A percentile compares a stretch with the other conserved stretches of the same genome.
phyloP scores from a whole-genome alignment of 2,888 invertebrate species.

The Diabrotica balteata region DNA sequence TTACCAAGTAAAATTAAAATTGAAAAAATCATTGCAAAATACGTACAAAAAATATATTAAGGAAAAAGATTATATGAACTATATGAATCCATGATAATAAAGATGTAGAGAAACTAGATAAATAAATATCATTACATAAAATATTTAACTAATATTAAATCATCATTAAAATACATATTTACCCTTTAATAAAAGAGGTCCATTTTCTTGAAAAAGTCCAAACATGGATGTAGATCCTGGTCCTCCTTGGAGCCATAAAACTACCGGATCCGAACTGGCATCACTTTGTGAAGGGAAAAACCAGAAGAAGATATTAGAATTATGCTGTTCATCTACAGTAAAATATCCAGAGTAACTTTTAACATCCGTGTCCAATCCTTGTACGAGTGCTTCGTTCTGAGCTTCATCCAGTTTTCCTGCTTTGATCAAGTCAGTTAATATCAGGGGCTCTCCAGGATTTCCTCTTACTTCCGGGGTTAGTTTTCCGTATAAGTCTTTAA shows the following conservation, averaged over 20 bases:
- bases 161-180: neutral
- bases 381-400: slow-evolving; percentile 60
- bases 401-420: slow-evolving; percentile 71
- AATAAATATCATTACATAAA: too few species aligned
- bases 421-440: slow-evolving; percentile 74
- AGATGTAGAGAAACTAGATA: too few species aligned
- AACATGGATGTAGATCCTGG: slow-evolving; percentile 79
- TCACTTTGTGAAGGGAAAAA: slow-evolving; percentile 75
- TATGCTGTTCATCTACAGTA: slow-evolving; percentile 75
- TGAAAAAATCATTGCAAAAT: too few species aligned
- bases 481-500: slow-evolving; percentile 3
- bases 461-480: slow-evolving; percentile 10
- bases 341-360: slow-evolving; percentile 78
- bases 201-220: slow-evolving; percentile 81
- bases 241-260: slow-evolving; percentile 84
- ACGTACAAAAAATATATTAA: too few species aligned
- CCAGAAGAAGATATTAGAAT: slow-evolving; percentile 88
- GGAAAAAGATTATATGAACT: too few species aligned
- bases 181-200: slow-evolving; percentile 65
- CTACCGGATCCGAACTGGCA: slow-evolving; percentile 68
- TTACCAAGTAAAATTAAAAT: too few species aligned
- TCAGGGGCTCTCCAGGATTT: slow-evolving; percentile 65
- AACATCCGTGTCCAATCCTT: slow-evolving; percentile 65
- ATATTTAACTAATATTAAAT: too few species aligned
- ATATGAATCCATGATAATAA: too few species aligned